Conservation (phyloP, 2,797 vertebrate species). For the Picus viridis region DNA sequence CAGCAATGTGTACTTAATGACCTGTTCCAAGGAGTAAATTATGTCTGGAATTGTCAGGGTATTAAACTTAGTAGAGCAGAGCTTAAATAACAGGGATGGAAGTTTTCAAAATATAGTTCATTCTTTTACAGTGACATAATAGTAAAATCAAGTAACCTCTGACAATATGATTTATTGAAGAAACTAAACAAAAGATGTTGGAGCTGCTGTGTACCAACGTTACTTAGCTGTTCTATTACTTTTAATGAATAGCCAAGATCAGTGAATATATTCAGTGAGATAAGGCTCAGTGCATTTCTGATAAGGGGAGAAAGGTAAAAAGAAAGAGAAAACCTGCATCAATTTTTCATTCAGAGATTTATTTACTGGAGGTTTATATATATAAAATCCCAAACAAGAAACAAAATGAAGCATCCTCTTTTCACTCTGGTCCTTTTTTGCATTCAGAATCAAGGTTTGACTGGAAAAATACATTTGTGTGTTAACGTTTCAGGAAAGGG, state of each 20-base stretch:
- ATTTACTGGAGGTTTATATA: conserved; percentile 41
- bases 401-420: conserved; percentile 49
- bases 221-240: conserved; percentile 79
- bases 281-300: conserved; percentile 67
- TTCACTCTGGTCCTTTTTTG: conserved; percentile 25
- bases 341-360: conserved; percentile 67
- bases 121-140: conserved; percentile 66
- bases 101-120: conserved; percentile 65
- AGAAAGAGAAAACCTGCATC: conserved; percentile 45
- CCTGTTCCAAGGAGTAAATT: conserved; percentile 72
- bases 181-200: conserved; percentile 70
- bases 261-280: conserved; percentile 59
- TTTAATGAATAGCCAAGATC: conserved; percentile 78
- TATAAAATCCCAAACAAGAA: conserved; percentile 24
- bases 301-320: conserved; percentile 62
- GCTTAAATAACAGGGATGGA: conserved; percentile 50
- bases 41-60: conserved; percentile 60
- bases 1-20: conserved; percentile 55
- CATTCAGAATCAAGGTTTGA: conserved; percentile 19
- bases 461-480: conserved; percentile 43
- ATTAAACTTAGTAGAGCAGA: conserved; percentile 69
- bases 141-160: conserved; percentile 74
- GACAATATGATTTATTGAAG: conserved; percentile 77
- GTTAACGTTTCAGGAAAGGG: conserved; percentile 47
- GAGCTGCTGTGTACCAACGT: conserved; percentile 65